Conservation (phyloP, 2,113 vertebrate genomes). For the Motacilla alba region DNA sequence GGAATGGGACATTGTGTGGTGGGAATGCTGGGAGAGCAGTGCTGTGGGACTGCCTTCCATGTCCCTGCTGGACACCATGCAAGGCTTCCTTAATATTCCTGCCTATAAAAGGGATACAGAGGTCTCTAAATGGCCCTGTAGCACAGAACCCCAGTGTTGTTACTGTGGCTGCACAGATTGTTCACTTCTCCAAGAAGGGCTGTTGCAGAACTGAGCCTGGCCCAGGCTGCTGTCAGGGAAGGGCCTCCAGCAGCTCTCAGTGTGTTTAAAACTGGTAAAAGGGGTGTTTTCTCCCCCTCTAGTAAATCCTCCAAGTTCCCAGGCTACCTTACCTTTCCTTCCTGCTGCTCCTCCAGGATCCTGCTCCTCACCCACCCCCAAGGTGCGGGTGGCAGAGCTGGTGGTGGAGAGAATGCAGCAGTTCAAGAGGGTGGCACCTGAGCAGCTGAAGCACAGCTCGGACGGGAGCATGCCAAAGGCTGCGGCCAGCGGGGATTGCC, state of each 20-base stretch:
- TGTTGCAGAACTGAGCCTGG: too few species aligned
- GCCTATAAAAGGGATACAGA: background rate
- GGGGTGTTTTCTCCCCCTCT: background rate
- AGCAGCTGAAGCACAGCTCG: constrained; percentile 66
- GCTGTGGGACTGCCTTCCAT: background rate
- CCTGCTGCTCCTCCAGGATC: background rate
- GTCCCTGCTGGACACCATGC: background rate
- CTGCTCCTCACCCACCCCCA: background rate
- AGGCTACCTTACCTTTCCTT: background rate
- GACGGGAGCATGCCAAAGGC: background rate
- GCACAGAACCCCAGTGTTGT: background rate
- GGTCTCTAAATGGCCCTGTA: background rate
- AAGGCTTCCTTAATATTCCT: background rate
- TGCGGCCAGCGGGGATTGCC: background rate
- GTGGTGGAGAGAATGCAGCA: constrained; percentile 86
- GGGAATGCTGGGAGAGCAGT: background rate
- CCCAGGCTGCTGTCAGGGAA: background rate
- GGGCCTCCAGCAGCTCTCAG: background rate
- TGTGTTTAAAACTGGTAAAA: background rate
- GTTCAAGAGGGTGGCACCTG: constrained; percentile 82
- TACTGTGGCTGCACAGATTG: background rate
- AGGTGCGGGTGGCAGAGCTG: constrained; percentile 70
- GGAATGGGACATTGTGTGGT: background rate
- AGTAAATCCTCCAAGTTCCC: constrained; percentile 1
- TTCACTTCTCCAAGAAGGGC: too few species aligned